Evolutionary conservation across 2,888 invertebrate species (phyloP).

Genomic region (Apoderus coryli): DNA sequence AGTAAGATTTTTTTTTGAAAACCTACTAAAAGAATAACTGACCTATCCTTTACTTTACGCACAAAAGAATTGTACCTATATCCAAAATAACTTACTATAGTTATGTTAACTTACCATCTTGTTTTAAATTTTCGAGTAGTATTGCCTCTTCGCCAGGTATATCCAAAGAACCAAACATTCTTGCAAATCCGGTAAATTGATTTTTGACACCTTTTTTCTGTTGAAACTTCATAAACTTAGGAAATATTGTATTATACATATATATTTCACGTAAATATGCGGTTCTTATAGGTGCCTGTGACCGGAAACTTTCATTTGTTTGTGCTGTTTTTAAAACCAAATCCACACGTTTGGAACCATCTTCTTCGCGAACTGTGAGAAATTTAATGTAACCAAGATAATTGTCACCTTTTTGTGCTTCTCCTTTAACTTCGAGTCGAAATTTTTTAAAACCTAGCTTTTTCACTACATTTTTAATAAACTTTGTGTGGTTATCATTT

Average conservation of each 20-base stretch:
- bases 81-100: too few relatives aligned
- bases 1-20: too few relatives aligned
- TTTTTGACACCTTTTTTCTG: conserved; percentile 12
- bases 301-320: conserved; percentile 15
- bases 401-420: conserved; percentile 13
- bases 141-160: conserved; percentile 12
- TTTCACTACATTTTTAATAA: too few relatives aligned
- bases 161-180: conserved; percentile 9
- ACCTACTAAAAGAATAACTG: too few relatives aligned
- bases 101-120: too few relatives aligned
- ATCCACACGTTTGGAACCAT: conserved; percentile 11
- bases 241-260: conserved; percentile 20
- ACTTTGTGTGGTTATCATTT: too few relatives aligned
- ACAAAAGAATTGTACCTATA: too few relatives aligned
- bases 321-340: conserved; percentile 23
- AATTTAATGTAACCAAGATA: conserved; percentile 17
- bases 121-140: conserved; percentile 21
- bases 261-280: conserved; percentile 21
- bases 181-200: conserved; percentile 8
- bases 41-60: too few relatives aligned
- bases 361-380: conserved; percentile 9
- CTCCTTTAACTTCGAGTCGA: conserved; percentile 2
- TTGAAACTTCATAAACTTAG: conserved; percentile 20
- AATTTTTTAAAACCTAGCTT: not conserved
- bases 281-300: conserved; percentile 15